Evolutionary conservation across 30 jellyfish, hydroid and myxozoan genomes (phyloP).

Genomic region (Chrysaora quinquecirrha): DNA sequence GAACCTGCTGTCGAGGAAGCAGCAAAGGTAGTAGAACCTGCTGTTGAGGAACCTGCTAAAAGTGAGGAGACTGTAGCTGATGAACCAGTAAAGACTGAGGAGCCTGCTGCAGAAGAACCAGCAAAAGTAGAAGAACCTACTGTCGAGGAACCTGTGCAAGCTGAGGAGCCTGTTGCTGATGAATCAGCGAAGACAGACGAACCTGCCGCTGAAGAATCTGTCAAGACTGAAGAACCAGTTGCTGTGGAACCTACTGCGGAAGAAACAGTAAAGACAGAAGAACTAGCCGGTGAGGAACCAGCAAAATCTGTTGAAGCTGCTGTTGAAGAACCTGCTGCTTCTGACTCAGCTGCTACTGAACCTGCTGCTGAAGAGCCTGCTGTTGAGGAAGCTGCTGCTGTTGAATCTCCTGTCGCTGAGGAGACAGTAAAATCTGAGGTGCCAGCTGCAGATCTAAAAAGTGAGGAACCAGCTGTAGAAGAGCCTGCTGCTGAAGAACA

Average conservation of each 20-base stretch:
- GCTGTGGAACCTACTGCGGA: background rate
- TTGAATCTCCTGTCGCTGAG: background rate
- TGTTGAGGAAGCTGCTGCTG: background rate
- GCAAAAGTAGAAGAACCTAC: conserved; percentile 8
- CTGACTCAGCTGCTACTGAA: conserved; percentile 15
- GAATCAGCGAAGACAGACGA: background rate
- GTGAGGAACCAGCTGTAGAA: background rate
- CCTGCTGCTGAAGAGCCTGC: conserved; percentile 14
- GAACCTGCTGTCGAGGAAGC: too few relatives aligned
- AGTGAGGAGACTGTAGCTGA: background rate
- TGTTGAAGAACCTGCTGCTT: conserved; percentile 27
- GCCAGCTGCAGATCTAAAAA: background rate
- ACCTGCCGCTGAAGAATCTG: conserved; percentile 4
- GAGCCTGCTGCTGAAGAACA: background rate
- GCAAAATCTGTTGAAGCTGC: conserved; percentile 12
- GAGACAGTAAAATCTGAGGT: conserved; percentile 8
- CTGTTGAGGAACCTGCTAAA: background rate
- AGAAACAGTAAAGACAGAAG: background rate
- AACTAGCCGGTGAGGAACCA: conserved; percentile 10
- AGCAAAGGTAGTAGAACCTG: background rate
- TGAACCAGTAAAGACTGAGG: background rate
- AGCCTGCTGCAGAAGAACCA: too few relatives aligned
- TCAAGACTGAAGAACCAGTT: background rate
- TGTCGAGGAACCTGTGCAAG: background rate
- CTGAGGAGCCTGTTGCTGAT: background rate